Evolutionary conservation across 2,888 invertebrate species (phyloP).

Genomic region (Cephus nigrinus): DNA sequence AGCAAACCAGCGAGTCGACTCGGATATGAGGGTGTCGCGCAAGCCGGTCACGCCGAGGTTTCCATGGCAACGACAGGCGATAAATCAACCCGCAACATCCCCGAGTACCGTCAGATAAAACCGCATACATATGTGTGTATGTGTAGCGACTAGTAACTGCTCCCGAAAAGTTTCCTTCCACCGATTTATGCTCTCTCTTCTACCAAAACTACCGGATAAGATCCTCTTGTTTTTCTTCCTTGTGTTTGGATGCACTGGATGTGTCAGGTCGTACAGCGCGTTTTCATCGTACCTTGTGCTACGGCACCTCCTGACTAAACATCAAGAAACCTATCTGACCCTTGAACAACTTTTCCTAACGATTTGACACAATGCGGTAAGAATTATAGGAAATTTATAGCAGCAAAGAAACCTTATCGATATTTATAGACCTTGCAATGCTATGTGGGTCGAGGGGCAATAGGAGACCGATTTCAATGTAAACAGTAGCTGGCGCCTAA

Average conservation of each 20-base stretch:
- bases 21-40: conserved; percentile 65
- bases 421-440: too few species aligned
- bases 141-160: conserved; percentile 46
- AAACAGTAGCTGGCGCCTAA: too few species aligned
- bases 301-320: not conserved
- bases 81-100: conserved; percentile 65
- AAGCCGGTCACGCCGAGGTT: conserved; percentile 65
- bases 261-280: not conserved
- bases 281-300: not conserved
- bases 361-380: too few species aligned
- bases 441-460: too few species aligned
- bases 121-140: conserved; percentile 48
- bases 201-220: not conserved
- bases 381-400: too few species aligned
- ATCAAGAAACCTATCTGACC: not conserved
- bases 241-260: not conserved
- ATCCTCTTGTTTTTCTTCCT: not conserved
- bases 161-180: conserved; percentile 47
- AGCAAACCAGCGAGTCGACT: conserved; percentile 51
- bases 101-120: conserved; percentile 61
- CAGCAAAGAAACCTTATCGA: too few species aligned
- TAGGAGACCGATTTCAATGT: too few species aligned
- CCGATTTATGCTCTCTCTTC: conserved; percentile 44
- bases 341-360: too few species aligned
- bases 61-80: conserved; percentile 63